phyloP scores from a whole-genome alignment of 2,888 invertebrate species.

The Psylliodes chrysocephalus region DNA sequence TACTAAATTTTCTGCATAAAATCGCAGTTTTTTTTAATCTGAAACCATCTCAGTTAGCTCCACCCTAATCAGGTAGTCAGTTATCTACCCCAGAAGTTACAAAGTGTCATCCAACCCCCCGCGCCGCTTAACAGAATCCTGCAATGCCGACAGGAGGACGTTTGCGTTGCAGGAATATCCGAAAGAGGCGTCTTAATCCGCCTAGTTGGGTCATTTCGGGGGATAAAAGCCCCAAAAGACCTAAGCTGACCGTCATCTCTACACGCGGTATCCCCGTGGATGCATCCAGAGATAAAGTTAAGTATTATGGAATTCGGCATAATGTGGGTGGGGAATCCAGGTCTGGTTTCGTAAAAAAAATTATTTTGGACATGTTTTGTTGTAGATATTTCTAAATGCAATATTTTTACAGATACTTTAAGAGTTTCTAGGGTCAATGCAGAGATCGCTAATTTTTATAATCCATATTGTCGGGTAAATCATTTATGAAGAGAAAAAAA shows the following conservation, averaged over 20 bases:
- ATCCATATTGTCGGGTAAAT: no score
- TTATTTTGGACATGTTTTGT: no score
- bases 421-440: no score
- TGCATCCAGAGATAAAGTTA: slow-evolving; percentile 58
- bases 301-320: slow-evolving; percentile 60
- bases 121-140: slow-evolving; percentile 1
- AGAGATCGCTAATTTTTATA: no score
- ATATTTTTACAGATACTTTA: no score
- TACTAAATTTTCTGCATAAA: no score
- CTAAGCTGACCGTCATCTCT: slow-evolving; percentile 59
- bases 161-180: slow-evolving; percentile 21
- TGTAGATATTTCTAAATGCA: no score
- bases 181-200: slow-evolving; percentile 47
- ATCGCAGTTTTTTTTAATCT: no score
- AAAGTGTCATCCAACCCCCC: background rate
- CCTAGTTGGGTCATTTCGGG: slow-evolving; percentile 41
- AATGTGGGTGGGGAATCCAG: slow-evolving; percentile 51
- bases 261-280: slow-evolving; percentile 54
- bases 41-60: background rate
- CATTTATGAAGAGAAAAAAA: no score
- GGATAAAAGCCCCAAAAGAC: slow-evolving; percentile 46
- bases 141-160: slow-evolving; percentile 4
- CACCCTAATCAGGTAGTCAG: slow-evolving; percentile 22
- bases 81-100: background rate
- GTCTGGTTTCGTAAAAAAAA: no score